Conservation (phyloP, 2,797 vertebrate genomes). For the Neosalanx taihuensis region DNA sequence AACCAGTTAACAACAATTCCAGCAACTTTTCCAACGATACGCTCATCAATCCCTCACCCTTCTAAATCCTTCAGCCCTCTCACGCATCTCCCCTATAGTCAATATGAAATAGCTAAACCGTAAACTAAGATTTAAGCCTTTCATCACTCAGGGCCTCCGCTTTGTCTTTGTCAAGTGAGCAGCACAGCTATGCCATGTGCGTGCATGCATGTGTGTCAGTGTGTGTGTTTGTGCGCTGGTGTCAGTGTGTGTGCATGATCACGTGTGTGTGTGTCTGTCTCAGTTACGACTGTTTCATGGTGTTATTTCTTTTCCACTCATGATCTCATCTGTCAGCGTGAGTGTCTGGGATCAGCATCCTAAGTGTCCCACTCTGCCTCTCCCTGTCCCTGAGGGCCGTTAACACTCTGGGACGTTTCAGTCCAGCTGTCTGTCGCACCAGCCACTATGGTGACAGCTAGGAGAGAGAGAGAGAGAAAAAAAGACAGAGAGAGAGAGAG, state of each 20-base stretch:
- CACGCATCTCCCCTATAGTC: too few species aligned
- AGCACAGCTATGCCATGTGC: neutral
- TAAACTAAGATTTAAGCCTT: too few species aligned
- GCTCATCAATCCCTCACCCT: too few species aligned
- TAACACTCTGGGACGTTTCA: constrained; percentile 27
- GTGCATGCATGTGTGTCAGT: too few species aligned
- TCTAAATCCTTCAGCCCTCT: too few species aligned
- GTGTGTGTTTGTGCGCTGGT: too few species aligned
- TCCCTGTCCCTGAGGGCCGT: constrained; percentile 10
- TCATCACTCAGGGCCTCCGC: neutral
- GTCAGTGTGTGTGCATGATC: neutral
- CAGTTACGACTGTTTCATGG: neutral
- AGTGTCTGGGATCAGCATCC: constrained; percentile 17
- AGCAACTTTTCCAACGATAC: neutral
- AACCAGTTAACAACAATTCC: too few species aligned
- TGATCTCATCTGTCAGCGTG: constrained; percentile 27
- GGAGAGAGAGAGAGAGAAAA: neutral
- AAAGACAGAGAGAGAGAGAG: too few species aligned
- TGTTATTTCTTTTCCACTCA: neutral
- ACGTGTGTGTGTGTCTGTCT: neutral
- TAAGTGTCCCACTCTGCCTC: constrained; percentile 1
- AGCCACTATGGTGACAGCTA: neutral
- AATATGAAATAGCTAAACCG: too few species aligned
- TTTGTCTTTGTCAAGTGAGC: neutral
- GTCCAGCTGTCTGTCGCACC: neutral